Evolutionary conservation across 2,888 invertebrate species (phyloP).

Genomic region (Callimorpha dominula): DNA sequence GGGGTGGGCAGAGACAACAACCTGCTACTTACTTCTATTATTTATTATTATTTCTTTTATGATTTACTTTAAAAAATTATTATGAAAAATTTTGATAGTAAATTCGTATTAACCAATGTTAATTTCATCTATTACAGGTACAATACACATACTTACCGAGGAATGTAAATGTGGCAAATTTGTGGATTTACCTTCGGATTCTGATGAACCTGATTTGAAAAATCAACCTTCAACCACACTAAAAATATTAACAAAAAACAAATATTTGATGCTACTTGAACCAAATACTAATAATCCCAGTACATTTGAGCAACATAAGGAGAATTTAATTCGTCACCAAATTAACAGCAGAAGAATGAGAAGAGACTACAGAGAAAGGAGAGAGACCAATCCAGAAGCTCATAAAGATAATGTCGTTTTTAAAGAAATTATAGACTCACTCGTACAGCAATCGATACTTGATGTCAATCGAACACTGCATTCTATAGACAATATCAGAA

Average conservation of each 20-base stretch:
- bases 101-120: background rate
- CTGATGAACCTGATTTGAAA: constrained; percentile 1
- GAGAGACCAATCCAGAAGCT: background rate
- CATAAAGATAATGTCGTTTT: constrained; percentile 19
- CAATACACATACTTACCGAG: constrained; percentile 7
- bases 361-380: background rate
- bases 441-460: constrained; percentile 71
- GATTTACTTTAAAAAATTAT: no score
- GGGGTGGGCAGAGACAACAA: background rate
- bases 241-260: background rate
- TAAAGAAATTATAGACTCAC: constrained; percentile 69
- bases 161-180: constrained; percentile 46
- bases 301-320: background rate
- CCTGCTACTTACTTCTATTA: background rate
- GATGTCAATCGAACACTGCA: constrained; percentile 66
- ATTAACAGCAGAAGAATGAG: background rate
- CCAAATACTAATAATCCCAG: background rate
- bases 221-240: background rate
- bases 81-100: background rate
- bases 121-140: constrained; percentile 6
- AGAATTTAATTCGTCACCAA: background rate
- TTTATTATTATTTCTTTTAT: no score
- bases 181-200: constrained; percentile 29
- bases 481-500: constrained; percentile 48
- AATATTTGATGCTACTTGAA: background rate